These are phyloP conservation scores for Phyto melanocephala DNA, from an alignment of 2,888 invertebrate species.

Conservation along the genomic window DNA sequence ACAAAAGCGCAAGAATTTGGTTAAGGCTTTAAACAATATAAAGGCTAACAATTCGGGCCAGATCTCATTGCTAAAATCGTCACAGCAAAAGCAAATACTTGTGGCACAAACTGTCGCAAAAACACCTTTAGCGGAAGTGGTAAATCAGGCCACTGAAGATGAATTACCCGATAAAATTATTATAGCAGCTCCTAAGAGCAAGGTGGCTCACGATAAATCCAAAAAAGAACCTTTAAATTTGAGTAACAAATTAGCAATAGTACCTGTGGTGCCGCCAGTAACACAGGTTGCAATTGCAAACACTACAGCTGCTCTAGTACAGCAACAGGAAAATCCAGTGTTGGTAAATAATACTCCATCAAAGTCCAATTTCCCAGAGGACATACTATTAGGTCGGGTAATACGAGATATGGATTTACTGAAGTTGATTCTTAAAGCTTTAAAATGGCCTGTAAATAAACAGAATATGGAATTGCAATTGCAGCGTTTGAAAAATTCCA, in stretches of 20 bases:
- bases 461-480: constrained; percentile 75
- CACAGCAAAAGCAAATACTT: constrained; percentile 64
- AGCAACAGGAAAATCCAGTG: background rate
- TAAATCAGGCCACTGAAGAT: constrained; percentile 34
- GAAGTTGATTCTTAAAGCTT: constrained; percentile 77
- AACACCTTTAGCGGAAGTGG: constrained; percentile 24
- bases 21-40: constrained; percentile 72
- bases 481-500: constrained; percentile 73
- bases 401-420: constrained; percentile 77
- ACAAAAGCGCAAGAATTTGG: constrained; percentile 74
- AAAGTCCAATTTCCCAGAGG: constrained; percentile 70
- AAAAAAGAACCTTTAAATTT: constrained; percentile 49
- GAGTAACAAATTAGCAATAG: constrained; percentile 1
- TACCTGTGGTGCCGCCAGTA: background rate
- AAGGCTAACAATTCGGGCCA: constrained; percentile 72
- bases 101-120: background rate
- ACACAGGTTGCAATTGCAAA: constrained; percentile 63
- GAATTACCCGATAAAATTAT: constrained; percentile 60
- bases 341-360: constrained; percentile 3
- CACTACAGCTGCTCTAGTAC: constrained; percentile 46
- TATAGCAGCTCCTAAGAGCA: constrained; percentile 55
- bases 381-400: constrained; percentile 76
- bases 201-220: background rate
- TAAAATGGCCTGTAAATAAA: constrained; percentile 76
- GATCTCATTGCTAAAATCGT: constrained; percentile 72